Conservation (phyloP, 2,888 invertebrate genomes). For the Ditylenchus weischeri region DNA sequence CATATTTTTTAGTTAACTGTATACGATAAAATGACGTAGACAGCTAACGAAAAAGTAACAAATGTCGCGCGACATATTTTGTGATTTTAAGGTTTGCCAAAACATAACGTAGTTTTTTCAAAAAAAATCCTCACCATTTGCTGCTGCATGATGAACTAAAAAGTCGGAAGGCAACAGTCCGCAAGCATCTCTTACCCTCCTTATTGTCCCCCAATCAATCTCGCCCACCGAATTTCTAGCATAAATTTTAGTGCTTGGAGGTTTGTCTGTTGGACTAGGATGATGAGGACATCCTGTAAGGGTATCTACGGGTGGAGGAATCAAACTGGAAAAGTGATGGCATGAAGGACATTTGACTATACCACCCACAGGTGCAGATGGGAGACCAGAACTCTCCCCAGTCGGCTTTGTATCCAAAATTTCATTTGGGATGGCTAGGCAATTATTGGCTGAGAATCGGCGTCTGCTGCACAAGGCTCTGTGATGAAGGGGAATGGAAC, state of each 20-base stretch:
- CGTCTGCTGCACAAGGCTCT: conserved; percentile 11
- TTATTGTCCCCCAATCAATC: neutral
- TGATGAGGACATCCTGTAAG: neutral
- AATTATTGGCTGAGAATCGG: conserved; percentile 11
- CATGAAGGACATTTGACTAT: neutral
- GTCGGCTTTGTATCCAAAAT: neutral
- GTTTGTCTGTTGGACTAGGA: neutral
- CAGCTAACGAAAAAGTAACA: too few relatives aligned
- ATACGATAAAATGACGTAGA: too few relatives aligned
- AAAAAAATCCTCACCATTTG: too few relatives aligned
- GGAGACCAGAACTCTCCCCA: conserved; percentile 5
- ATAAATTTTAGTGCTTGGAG: neutral
- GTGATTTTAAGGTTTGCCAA: neutral
- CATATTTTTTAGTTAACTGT: too few relatives aligned
- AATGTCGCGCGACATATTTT: too few relatives aligned
- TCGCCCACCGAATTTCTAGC: neutral
- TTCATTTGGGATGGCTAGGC: conserved; percentile 1
- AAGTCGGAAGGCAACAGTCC: conserved; percentile 5
- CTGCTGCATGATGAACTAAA: neutral
- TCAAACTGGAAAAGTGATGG: neutral
- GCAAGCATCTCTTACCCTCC: conserved; percentile 6
- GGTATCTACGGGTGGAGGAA: neutral
- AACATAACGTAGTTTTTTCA: too few relatives aligned
- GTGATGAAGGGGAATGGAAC: conserved; percentile 22
- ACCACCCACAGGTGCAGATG: too few relatives aligned